Percentiles rank a stretch among this genome's conserved stretches.
phyloP scores from a whole-genome alignment of 2,888 invertebrate species.

The Tiliacea citrago region DNA sequence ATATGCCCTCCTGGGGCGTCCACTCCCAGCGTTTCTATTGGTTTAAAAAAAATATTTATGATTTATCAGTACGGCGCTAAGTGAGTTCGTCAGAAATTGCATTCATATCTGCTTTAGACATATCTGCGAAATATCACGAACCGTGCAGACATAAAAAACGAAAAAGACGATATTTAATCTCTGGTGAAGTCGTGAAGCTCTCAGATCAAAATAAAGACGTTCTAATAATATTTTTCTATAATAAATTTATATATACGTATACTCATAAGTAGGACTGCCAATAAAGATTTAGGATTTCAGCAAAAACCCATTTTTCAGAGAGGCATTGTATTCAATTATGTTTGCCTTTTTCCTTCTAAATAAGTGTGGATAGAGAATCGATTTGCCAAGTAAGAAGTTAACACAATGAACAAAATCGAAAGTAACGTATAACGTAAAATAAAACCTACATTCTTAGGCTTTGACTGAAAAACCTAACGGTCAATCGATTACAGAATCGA shows the following conservation, averaged over 20 bases:
- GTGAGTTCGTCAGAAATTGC: not conserved
- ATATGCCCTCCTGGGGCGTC: no score
- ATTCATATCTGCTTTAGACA: conserved; percentile 1
- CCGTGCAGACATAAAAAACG: not conserved
- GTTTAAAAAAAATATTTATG: not conserved
- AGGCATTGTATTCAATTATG: conserved; percentile 3
- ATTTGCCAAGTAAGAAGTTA: conserved; percentile 12
- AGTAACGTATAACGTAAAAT: conserved; percentile 25
- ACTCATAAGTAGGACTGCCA: no score
- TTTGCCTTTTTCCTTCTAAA: conserved; percentile 6
- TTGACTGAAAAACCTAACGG: not conserved
- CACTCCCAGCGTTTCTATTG: no score
- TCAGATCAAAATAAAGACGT: conserved; percentile 2
- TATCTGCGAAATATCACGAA: conserved; percentile 5
- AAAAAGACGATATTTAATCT: conserved; percentile 24
- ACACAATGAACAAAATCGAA: conserved; percentile 33
- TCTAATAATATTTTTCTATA: not conserved
- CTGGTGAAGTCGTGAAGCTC: not conserved
- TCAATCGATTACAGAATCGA: conserved; percentile 27
- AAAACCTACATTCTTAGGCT: conserved; percentile 22
- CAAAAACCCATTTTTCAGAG: not conserved
- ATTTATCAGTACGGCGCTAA: not conserved
- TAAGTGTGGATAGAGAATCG: conserved; percentile 5
- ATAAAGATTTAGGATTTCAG: no score
- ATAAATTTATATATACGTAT: not conserved